These are phyloP conservation scores for Macrosteles quadrilineatus DNA, from an alignment of 1,140 invertebrate genomes.

Conservation along the genomic window DNA sequence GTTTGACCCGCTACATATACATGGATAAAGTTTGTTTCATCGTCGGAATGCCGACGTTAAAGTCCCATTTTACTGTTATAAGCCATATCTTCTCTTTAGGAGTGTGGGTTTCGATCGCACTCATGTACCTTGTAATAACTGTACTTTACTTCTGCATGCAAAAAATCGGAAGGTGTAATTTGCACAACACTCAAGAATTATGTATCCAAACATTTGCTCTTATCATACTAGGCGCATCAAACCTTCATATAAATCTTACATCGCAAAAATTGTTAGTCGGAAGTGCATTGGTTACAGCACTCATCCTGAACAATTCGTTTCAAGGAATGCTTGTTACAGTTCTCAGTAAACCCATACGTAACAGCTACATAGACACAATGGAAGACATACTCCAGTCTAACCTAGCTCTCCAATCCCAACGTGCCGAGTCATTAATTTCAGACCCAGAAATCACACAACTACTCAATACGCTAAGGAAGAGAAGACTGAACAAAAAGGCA, in stretches of 20 bases:
- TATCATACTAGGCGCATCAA: not conserved
- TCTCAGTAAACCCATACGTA: not conserved
- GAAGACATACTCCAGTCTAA: not conserved
- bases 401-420: not conserved
- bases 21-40: conserved; percentile 16
- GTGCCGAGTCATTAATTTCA: not conserved
- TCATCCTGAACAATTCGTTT: conserved; percentile 2
- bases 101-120: not conserved
- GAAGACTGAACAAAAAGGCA: not conserved
- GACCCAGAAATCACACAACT: not conserved
- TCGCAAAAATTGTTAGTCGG: not conserved
- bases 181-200: conserved; percentile 1
- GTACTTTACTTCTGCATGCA: not conserved
- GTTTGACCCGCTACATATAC: not conserved
- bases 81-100: not conserved
- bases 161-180: not conserved
- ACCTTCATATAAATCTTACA: not conserved
- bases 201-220: not conserved
- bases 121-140: not conserved
- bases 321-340: not conserved
- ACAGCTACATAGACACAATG: not conserved
- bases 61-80: not conserved
- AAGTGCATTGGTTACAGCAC: not conserved
- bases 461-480: not conserved
- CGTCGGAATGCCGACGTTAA: not conserved